Percentiles rank a stretch among this genome's conserved stretches.
Conservation (phyloP, 2,113 vertebrate species). For the Prionailurus viverrinus region DNA sequence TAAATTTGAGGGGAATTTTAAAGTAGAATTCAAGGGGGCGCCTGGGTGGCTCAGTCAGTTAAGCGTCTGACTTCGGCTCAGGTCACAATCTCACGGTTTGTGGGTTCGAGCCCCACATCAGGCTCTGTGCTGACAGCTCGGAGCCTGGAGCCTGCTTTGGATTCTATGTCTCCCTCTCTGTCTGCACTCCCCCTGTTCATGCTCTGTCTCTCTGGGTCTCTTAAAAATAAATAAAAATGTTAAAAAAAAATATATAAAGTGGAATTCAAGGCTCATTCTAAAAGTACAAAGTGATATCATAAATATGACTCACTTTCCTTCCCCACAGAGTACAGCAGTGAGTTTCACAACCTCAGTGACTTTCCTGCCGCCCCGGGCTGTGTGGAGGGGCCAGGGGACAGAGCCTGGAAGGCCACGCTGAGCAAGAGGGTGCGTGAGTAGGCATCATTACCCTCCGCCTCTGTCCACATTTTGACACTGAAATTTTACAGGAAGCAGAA, state of each 20-base stretch:
- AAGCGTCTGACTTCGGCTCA: no score
- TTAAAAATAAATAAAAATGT: no score
- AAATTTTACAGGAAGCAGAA: neutral
- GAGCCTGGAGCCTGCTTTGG: no score
- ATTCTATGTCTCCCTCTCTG: no score
- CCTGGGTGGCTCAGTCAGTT: no score
- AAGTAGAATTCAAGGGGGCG: neutral
- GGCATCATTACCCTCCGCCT: neutral
- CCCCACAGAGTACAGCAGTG: neutral
- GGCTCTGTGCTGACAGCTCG: no score
- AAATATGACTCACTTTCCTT: neutral
- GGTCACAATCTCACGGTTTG: no score
- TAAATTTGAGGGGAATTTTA: neutral
- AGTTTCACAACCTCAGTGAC: neutral
- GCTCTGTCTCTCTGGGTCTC: no score
- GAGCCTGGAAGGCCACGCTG: neutral
- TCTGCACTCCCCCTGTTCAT: no score
- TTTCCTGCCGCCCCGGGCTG: rapidly evolving
- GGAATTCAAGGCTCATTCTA: neutral
- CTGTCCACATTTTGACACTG: rapidly evolving
- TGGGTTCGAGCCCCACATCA: no score
- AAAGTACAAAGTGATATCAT: neutral
- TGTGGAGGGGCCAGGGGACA: rapidly evolving
- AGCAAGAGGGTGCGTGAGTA: neutral
- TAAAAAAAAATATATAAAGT: no score